Evolutionary conservation across 92 coral and sea anemone species (phyloP).

Genomic region (Parazoanthus atlanticus): DNA sequence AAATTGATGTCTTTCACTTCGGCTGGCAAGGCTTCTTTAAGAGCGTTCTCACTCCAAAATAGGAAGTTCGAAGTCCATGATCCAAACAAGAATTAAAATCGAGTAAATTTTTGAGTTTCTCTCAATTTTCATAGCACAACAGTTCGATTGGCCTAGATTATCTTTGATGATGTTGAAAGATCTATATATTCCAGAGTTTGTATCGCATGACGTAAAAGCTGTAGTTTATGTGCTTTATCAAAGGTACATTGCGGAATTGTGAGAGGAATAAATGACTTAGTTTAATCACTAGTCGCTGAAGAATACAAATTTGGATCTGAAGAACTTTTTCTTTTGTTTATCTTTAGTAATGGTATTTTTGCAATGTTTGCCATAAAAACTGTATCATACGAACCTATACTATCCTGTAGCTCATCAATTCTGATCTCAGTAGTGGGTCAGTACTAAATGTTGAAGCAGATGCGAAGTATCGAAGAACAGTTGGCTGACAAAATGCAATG

Average conservation of each 20-base stretch:
- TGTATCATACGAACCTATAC: slow-evolving; percentile 39
- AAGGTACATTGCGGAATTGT: not conserved
- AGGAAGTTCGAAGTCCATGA: slow-evolving; percentile 14
- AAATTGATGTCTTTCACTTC: not conserved
- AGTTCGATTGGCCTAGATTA: not conserved
- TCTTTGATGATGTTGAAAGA: slow-evolving; percentile 46
- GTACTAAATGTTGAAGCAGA: slow-evolving; percentile 39
- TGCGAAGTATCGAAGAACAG: slow-evolving; percentile 32
- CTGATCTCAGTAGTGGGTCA: slow-evolving; percentile 12
- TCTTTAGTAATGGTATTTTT: slow-evolving; percentile 47
- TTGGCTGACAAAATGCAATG: slow-evolving; percentile 38
- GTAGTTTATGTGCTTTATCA: slow-evolving; percentile 53
- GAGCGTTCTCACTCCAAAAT: slow-evolving; percentile 12
- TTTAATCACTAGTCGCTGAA: not conserved
- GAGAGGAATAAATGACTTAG: slow-evolving; percentile 10
- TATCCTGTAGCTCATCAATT: slow-evolving; percentile 29
- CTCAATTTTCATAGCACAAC: slow-evolving; percentile 9
- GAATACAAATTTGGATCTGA: not conserved
- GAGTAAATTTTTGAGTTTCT: slow-evolving; percentile 18
- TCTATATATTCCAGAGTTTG: slow-evolving; percentile 66
- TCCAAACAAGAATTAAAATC: slow-evolving; percentile 14
- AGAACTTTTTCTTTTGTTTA: not conserved
- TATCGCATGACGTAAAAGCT: slow-evolving; percentile 54
- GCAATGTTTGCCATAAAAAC: slow-evolving; percentile 40
- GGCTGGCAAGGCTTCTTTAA: not conserved